Conservation (phyloP, 2,888 invertebrate genomes). For the Agrenia bidenticulata region DNA sequence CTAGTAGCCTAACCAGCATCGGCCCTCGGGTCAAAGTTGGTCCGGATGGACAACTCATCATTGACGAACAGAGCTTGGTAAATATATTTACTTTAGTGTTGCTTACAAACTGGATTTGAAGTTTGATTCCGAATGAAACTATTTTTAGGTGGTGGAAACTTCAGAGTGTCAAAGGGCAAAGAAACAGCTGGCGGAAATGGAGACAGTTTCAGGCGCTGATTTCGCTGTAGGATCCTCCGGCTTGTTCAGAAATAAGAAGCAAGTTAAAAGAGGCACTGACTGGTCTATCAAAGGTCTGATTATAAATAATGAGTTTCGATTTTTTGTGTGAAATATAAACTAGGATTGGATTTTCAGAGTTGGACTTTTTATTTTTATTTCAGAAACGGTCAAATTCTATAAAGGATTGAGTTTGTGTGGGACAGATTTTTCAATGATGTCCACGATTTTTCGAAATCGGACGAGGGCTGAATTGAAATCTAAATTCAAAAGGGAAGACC, state of each 20-base stretch:
- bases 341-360: too few species aligned
- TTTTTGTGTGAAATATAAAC: not conserved
- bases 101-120: not conserved
- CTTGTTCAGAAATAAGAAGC: conserved; percentile 60
- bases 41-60: conserved; percentile 77
- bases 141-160: conserved; percentile 67
- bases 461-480: conserved; percentile 79
- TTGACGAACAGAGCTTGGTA: conserved; percentile 81
- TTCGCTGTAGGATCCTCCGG: conserved; percentile 56
- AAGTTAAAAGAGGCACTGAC: conserved; percentile 68
- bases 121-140: conserved; percentile 7
- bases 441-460: conserved; percentile 75
- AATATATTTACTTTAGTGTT: conserved; percentile 42
- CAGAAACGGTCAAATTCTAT: conserved; percentile 88
- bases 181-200: conserved; percentile 65
- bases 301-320: not conserved
- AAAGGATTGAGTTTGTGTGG: conserved; percentile 84
- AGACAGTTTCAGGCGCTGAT: conserved; percentile 68
- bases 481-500: conserved; percentile 92
- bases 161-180: conserved; percentile 61
- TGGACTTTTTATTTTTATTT: conserved; percentile 26
- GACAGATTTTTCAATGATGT: conserved; percentile 90
- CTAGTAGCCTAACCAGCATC: conserved; percentile 10
- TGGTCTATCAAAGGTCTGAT: conserved; percentile 65
- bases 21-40: conserved; percentile 80